Conservation (phyloP, 2,888 invertebrate species). For the Drosophila mulleri region DNA sequence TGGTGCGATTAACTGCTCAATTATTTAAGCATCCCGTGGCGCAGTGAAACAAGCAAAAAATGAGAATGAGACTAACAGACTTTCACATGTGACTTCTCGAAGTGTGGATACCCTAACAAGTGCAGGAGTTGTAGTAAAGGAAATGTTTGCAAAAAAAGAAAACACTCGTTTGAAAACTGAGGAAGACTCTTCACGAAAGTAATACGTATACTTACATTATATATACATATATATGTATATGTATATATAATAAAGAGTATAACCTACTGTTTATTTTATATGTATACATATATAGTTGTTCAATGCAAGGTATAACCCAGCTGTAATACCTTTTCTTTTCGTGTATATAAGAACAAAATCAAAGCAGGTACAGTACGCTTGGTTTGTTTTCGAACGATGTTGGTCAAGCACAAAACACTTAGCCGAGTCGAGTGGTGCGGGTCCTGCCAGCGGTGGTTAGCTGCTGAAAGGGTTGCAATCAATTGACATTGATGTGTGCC, state of each 20-base stretch:
- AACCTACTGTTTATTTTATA: too few species aligned
- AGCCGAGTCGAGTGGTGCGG: conserved; percentile 40
- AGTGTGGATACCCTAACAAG: conserved; percentile 4
- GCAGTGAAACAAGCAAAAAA: conserved; percentile 10
- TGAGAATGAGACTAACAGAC: neutral
- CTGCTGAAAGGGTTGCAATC: conserved; percentile 74
- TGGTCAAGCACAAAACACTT: conserved; percentile 73
- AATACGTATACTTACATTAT: too few species aligned
- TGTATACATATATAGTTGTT: too few species aligned
- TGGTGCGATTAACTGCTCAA: conserved; percentile 78
- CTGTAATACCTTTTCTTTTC: neutral
- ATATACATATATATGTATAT: neutral
- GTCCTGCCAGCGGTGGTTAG: conserved; percentile 2
- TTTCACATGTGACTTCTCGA: neutral
- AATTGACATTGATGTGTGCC: conserved; percentile 81
- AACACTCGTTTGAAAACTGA: too few species aligned
- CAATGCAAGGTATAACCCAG: neutral
- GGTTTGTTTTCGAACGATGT: conserved; percentile 43
- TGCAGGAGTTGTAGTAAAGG: too few species aligned
- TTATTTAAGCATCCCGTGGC: conserved; percentile 70
- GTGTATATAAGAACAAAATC: conserved; percentile 37
- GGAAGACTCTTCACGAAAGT: too few species aligned
- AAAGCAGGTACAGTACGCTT: conserved; percentile 42
- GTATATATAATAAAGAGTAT: neutral
- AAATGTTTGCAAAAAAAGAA: neutral